A percentile compares a stretch with the other conserved stretches of the same genome.
phyloP scores from a whole-genome alignment of 2,888 invertebrate species.

The Cephus sareptanus region DNA sequence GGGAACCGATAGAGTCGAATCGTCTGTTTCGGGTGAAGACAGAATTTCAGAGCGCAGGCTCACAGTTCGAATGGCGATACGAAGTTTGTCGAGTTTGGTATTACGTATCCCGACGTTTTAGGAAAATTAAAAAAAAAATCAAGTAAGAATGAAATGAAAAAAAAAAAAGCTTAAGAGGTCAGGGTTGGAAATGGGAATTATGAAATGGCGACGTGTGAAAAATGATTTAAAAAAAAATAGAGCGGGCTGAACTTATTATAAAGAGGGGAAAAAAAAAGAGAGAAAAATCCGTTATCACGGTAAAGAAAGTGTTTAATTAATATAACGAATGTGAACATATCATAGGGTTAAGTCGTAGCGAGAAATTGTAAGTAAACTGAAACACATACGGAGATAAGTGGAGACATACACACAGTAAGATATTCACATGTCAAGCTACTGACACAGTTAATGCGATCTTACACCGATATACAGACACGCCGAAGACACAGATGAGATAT shows the following conservation, averaged over 20 bases:
- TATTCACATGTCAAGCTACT: background rate
- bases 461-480: background rate
- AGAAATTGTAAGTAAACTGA: constrained; percentile 38
- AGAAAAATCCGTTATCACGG: constrained; percentile 15
- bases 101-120: background rate
- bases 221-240: constrained; percentile 13
- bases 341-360: constrained; percentile 52
- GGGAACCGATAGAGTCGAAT: background rate
- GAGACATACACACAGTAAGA: background rate
- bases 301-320: constrained; percentile 19
- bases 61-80: background rate
- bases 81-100: background rate
- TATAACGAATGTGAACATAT: constrained; percentile 64
- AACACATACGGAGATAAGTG: constrained; percentile 10
- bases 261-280: constrained; percentile 10
- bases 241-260: constrained; percentile 22
- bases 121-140: constrained; percentile 22
- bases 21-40: background rate
- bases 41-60: background rate
- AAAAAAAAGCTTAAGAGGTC: constrained; percentile 39
- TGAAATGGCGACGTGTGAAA: constrained; percentile 11
- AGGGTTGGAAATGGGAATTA: constrained; percentile 14
- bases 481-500: constrained; percentile 25
- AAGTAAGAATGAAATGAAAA: constrained; percentile 19
- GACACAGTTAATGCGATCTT: background rate